Base-by-base conservation (phyloP, 2,888 invertebrate species). In the Panorpa germanica region DNA sequence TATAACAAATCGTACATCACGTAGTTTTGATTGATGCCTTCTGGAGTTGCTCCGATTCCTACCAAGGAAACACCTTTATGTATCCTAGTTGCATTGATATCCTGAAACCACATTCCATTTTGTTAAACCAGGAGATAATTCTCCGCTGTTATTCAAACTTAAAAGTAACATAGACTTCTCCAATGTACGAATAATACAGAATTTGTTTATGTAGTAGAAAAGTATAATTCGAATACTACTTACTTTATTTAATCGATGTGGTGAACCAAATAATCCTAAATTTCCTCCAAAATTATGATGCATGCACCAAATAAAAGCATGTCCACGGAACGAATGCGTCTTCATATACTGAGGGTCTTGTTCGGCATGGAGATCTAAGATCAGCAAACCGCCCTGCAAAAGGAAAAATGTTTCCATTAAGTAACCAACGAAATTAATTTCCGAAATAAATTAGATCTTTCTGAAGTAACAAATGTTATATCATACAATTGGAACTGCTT, bases 301-400 rank as follows among this genome's bases (percentile, higher is more conserved):
- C 86, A 93, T 90, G 47, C 88, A 86, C 90, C 91, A 95, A 37
- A 96, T 77, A 48, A 81, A 96, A 0, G 88, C 85, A 45, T 95
- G 93, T 0, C 91, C 93, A 46, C 68, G 90, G 52, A 83, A 96
- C 36, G 80, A 82, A 2, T 74, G 49, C 5, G 82, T 65, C 18
- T 69, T 52, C 5, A 57, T 51, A 47, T 81, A 93, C 43, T 80
- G 75, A 0, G 91, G 91, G 48, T 62, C 66, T 34, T 80, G 70
- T 47, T 93, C 93, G 0, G 91, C 77, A 45, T 82, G 80, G 5
- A 95, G 57, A 52, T 96, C 95, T 15, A 96, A 56, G 3, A 95
- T 59, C 2, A 95, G 62, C 64, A 95, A 71, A 44, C 68, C 63
- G 0, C 90, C 90, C 65, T 75, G 43, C 12, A 11, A 31, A n/a